phyloP scores from a whole-genome alignment of 2,113 vertebrate genomes.

The Sigmodon hispidus region DNA sequence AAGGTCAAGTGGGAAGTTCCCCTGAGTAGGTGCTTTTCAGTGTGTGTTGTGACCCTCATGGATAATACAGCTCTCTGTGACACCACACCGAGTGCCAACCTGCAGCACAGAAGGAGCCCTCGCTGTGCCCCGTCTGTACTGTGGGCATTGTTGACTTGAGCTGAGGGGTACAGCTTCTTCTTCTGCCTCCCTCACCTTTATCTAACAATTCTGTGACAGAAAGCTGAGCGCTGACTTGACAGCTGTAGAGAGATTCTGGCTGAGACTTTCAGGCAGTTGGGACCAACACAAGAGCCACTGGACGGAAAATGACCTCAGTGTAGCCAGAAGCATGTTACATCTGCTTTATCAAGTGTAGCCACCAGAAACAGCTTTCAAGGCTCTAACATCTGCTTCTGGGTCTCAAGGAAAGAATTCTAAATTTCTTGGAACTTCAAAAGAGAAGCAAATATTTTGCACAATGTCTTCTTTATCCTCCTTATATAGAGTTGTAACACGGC shows the following conservation, averaged over 20 bases:
- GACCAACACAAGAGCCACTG: neutral
- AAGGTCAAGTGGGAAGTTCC: neutral
- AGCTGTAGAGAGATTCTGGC: too few relatives aligned
- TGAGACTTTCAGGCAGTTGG: neutral
- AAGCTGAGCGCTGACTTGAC: neutral
- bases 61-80: neutral
- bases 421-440: neutral
- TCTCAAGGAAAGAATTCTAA: neutral
- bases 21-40: neutral
- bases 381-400: neutral
- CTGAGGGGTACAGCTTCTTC: neutral
- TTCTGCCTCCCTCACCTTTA: accelerated
- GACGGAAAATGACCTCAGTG: neutral
- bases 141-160: neutral
- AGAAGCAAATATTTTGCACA: neutral
- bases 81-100: neutral
- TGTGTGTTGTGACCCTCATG: neutral
- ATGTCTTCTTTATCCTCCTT: neutral
- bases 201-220: neutral
- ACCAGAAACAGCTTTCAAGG: neutral
- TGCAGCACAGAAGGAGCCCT: accelerated
- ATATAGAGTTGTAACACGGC: too few relatives aligned
- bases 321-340: neutral
- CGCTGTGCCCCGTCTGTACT: accelerated
- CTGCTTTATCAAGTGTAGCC: neutral